Conservation (phyloP, 2,888 invertebrate species). For the Temnothorax rugatulus region DNA sequence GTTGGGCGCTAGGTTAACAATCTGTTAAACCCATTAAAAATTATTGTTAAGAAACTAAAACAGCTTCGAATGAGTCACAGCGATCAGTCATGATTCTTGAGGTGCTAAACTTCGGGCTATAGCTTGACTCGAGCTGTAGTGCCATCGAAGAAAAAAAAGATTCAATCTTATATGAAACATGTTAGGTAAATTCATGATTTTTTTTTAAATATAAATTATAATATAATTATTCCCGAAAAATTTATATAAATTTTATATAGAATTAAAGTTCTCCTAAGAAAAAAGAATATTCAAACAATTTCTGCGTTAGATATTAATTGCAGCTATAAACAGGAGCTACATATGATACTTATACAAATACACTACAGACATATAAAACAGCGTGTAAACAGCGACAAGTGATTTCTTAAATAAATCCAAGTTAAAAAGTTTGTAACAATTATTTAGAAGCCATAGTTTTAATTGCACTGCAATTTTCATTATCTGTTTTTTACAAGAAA, state of each 20-base stretch:
- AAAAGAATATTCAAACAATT: not conserved
- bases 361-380: not conserved
- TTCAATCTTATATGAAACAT: slow-evolving; percentile 11
- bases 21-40: not conserved
- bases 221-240: not conserved
- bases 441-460: not conserved
- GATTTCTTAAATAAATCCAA: not conserved
- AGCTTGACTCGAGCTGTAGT: not conserved
- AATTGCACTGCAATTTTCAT: not conserved
- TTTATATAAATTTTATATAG: not conserved
- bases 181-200: not conserved
- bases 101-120: not conserved
- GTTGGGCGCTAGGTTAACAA: not conserved
- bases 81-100: not conserved
- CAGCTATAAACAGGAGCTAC: not conserved
- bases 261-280: not conserved
- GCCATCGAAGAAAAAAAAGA: not conserved
- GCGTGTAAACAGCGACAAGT: not conserved
- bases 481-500: not conserved
- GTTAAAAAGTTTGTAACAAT: not conserved
- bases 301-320: not conserved
- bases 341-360: not conserved
- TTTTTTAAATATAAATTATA: not conserved
- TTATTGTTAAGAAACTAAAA: not conserved
- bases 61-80: not conserved